Base-by-base conservation (phyloP, 2,113 vertebrate genomes). In the Nycticryphes semicollaris region DNA sequence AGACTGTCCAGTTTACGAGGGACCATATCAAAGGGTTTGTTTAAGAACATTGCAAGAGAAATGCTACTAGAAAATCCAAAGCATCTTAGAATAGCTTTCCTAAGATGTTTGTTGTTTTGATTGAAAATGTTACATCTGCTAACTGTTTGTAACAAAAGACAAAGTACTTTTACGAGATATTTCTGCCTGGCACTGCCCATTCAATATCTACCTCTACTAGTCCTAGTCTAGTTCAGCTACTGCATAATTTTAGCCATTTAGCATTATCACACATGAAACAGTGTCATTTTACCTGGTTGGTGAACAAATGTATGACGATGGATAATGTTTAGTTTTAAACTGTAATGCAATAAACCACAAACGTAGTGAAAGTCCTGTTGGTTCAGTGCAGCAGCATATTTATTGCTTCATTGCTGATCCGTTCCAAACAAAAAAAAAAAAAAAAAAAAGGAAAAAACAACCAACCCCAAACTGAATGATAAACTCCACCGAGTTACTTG, bases 141-240 rank as follows among this genome's bases (percentile, higher is more conserved):
- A 80, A 67, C 37, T 86, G 43, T 84, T 88, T 11, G 3, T 74
- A 48, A 80, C 8, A 17, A 88, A 74, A 88, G 50, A 64, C 11
- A 69, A 70, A 93, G 59, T 93, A 73, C 45, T 83, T 95, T 23
- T 16, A 93, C n/a, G 64, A 63, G 70, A 25, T 92, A 88, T 67
- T 92, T 94, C 96, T 96, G 92, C 90, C 96, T 96, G 94, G 90
- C 95, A 93, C 92, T 96, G 96, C 90, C 96, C 90, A 69, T 95
- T 93, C 80, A 92, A 50, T 95, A 96, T 96, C 92, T 95, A 96
- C 96, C 96, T 96, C 96, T 95, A 87, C 88, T 90, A 89, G 85
- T 96, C 86, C 73, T 95, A 90, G 85, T 96, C 84, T 92, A 84
- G 80, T 89, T 81, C 76, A 82, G 84, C 86, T 84, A 94, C 80